Percentiles rank a stretch among this genome's conserved stretches.
Evolutionary conservation across 1,140 invertebrate species (phyloP).

Genomic region (Drosophila murphyi): DNA sequence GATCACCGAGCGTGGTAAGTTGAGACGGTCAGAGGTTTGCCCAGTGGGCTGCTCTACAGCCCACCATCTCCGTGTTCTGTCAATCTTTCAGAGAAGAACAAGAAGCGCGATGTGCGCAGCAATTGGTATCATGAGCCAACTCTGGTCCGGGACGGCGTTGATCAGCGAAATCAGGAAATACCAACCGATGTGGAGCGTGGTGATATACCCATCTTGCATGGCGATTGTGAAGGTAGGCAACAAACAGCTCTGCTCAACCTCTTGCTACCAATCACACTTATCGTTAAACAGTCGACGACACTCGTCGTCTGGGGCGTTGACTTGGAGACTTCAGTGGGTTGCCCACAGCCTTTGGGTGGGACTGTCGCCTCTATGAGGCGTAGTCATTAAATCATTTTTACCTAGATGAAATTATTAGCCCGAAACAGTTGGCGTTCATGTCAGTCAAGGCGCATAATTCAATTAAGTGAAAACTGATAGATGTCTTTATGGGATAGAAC

Average conservation of each 20-base stretch:
- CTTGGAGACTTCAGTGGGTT: constrained; percentile 34
- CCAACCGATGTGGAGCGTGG: constrained; percentile 86
- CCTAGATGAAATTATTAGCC: constrained; percentile 63
- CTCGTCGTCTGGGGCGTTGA: constrained; percentile 36
- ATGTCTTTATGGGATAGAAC: background rate
- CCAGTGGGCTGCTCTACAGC: constrained; percentile 39
- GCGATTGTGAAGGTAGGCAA: constrained; percentile 88
- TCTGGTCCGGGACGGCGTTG: constrained; percentile 58
- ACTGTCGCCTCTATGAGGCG: constrained; percentile 27
- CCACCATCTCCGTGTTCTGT: constrained; percentile 9
- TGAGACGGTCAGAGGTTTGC: constrained; percentile 15
- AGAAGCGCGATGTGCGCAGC: constrained; percentile 84
- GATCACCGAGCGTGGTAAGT: constrained; percentile 79
- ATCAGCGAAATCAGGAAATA: constrained; percentile 72
- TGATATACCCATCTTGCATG: constrained; percentile 90
- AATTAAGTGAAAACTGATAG: constrained; percentile 54
- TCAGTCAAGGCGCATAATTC: constrained; percentile 67
- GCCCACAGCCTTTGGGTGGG: constrained; percentile 35
- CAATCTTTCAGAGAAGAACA: constrained; percentile 79
- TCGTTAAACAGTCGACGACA: constrained; percentile 59
- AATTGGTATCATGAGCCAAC: constrained; percentile 77
- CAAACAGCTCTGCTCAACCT: constrained; percentile 1
- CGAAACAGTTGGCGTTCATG: constrained; percentile 64
- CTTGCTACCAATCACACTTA: constrained; percentile 40
- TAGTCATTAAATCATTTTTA: constrained; percentile 31